Evolutionary conservation across 2,888 invertebrate genomes (phyloP).

Genomic region (Lottia scabra): DNA sequence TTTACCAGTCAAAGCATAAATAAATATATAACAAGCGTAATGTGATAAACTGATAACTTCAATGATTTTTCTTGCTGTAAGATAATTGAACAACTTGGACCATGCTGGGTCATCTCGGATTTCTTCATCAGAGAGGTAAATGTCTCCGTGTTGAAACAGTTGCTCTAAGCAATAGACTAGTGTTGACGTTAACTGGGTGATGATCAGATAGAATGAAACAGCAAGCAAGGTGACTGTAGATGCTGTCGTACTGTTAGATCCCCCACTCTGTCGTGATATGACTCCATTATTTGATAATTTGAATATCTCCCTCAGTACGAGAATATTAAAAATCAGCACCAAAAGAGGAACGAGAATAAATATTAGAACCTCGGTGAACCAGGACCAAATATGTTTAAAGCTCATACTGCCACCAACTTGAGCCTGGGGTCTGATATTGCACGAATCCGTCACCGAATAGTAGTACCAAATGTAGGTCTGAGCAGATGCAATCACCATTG

Average conservation of each 20-base stretch:
- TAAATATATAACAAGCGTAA: constrained; percentile 60
- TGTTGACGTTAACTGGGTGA: constrained; percentile 58
- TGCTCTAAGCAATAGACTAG: constrained; percentile 43
- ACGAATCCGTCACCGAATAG: constrained; percentile 26
- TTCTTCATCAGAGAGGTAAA: constrained; percentile 41
- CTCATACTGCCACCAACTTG: constrained; percentile 23
- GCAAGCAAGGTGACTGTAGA: constrained; percentile 60
- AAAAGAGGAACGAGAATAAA: constrained; percentile 50
- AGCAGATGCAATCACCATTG: constrained; percentile 36
- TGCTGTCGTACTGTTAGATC: constrained; percentile 40
- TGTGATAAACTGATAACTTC: constrained; percentile 61
- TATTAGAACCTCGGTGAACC: constrained; percentile 47
- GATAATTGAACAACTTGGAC: constrained; percentile 41
- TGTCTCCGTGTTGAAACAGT: constrained; percentile 40
- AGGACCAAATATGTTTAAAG: constrained; percentile 48
- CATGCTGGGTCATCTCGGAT: constrained; percentile 47
- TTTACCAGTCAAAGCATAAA: constrained; percentile 56
- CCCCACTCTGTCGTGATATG: constrained; percentile 30
- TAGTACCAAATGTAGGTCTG: constrained; percentile 57
- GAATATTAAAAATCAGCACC: constrained; percentile 54
- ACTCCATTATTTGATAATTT: constrained; percentile 41
- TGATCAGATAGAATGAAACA: constrained; percentile 62
- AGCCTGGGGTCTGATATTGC: constrained; percentile 34
- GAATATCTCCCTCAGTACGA: constrained; percentile 54
- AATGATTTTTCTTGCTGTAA: constrained; percentile 50